Evolutionary conservation across 2,888 invertebrate species (phyloP).

Genomic region (Sycophila texana): DNA sequence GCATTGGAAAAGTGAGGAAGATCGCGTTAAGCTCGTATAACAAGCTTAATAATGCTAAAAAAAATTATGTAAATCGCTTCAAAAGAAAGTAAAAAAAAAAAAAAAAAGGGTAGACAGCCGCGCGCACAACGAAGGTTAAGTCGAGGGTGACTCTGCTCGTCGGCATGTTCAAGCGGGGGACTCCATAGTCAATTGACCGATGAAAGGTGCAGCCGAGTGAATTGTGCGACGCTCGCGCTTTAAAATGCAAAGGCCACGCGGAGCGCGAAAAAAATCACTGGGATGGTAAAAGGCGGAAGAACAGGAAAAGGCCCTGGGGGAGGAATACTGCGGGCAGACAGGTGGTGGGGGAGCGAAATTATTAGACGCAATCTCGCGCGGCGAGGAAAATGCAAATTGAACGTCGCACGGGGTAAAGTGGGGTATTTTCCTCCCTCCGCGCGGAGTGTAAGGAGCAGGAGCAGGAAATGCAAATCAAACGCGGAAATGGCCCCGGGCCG

Average conservation of each 20-base stretch:
- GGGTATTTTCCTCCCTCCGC: slow-evolving; percentile 19
- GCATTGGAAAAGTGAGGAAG: not conserved
- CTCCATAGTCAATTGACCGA: slow-evolving; percentile 47
- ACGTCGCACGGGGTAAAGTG: slow-evolving; percentile 11
- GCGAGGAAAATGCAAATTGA: slow-evolving; percentile 50
- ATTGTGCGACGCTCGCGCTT: slow-evolving; percentile 39
- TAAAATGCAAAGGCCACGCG: slow-evolving; percentile 42
- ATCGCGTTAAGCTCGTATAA: not conserved
- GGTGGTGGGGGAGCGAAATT: slow-evolving; percentile 39
- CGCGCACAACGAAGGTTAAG: not conserved
- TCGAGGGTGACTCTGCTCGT: not conserved
- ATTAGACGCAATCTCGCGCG: slow-evolving; percentile 53
- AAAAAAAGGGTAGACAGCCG: not conserved
- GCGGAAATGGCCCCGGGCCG: slow-evolving; percentile 43
- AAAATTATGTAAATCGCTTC: slow-evolving; percentile 10
- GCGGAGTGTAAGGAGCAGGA: slow-evolving; percentile 35
- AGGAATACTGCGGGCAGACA: not conserved
- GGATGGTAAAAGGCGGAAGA: not conserved
- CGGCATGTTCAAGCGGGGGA: not conserved
- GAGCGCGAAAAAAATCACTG: slow-evolving; percentile 17
- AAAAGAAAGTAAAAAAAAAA: not conserved
- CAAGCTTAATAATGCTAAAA: slow-evolving; percentile 26
- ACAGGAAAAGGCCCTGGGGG: slow-evolving; percentile 15
- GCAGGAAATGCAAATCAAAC: slow-evolving; percentile 52
- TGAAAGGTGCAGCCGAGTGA: slow-evolving; percentile 42